phyloP scores from a whole-genome alignment of 2,888 invertebrate genomes.

The Pedicia rivosa region DNA sequence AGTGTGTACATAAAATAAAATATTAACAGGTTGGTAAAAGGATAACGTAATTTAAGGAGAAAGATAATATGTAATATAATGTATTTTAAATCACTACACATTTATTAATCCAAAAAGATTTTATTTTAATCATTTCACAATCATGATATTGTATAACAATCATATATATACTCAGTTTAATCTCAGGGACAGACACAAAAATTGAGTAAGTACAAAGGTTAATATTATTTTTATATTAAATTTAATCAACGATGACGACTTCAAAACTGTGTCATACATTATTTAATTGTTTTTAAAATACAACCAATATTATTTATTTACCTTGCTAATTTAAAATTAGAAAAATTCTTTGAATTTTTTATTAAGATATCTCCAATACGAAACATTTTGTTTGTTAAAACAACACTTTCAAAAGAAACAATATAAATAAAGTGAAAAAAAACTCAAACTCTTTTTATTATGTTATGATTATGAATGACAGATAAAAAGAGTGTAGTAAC shows the following conservation, averaged over 20 bases:
- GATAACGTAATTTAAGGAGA: too few species aligned
- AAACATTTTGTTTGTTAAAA: too few species aligned
- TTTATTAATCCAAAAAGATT: too few species aligned
- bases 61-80: too few species aligned
- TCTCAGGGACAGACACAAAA: neutral
- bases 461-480: too few species aligned
- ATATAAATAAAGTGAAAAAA: slow-evolving; percentile 2
- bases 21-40: neutral
- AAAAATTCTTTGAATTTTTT: slow-evolving; percentile 5
- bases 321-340: slow-evolving; percentile 7
- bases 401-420: too few species aligned
- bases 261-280: too few species aligned
- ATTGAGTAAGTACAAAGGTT: neutral
- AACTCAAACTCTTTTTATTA: too few species aligned
- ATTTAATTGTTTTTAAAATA: neutral
- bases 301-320: slow-evolving; percentile 6
- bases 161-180: too few species aligned
- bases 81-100: too few species aligned
- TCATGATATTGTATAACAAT: slow-evolving; percentile 2
- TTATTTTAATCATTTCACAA: neutral
- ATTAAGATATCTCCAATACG: slow-evolving; percentile 5
- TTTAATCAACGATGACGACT: neutral
- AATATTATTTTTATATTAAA: neutral
- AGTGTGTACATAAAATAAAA: neutral
- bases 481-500: too few species aligned